Evolutionary conservation across 2,797 vertebrate species (phyloP).

Genomic region (Arnoldichthys spilopterus): DNA sequence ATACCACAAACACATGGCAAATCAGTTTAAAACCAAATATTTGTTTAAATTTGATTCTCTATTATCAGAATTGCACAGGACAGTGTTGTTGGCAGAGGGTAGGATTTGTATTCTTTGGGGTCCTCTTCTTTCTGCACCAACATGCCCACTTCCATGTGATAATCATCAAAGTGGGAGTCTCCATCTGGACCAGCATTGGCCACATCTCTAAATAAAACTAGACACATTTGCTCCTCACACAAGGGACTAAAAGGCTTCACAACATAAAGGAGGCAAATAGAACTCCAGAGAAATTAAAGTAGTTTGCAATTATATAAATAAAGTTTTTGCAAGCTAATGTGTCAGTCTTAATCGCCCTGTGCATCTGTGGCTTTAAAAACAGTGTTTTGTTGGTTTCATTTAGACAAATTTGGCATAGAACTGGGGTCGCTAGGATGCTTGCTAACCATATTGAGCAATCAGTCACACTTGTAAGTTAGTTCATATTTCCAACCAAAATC

Average conservation of each 20-base stretch:
- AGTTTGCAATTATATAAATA: neutral
- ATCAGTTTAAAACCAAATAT: slow-evolving; percentile 63
- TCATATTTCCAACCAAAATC: neutral
- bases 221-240: neutral
- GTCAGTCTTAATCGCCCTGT: neutral
- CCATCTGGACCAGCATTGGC: slow-evolving; percentile 40
- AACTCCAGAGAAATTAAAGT: slow-evolving; percentile 20
- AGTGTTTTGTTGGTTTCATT: neutral
- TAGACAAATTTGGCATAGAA: neutral
- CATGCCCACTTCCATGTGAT: slow-evolving; percentile 53
- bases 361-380: slow-evolving; percentile 3
- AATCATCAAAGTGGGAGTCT: slow-evolving; percentile 51
- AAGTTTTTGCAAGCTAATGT: slow-evolving; percentile 11
- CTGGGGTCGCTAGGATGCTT: neutral
- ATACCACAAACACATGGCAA: slow-evolving; percentile 70
- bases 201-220: slow-evolving; percentile 39
- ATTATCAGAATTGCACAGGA: slow-evolving; percentile 63
- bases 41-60: slow-evolving; percentile 50
- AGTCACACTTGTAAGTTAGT: neutral
- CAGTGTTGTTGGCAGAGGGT: slow-evolving; percentile 42
- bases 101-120: slow-evolving; percentile 53
- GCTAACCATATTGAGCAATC: neutral
- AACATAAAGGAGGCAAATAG: slow-evolving; percentile 1
- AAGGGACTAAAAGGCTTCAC: neutral
- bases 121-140: slow-evolving; percentile 41